Conservation (phyloP, 2,113 vertebrate species). For the Ancistrus triradiatus region DNA sequence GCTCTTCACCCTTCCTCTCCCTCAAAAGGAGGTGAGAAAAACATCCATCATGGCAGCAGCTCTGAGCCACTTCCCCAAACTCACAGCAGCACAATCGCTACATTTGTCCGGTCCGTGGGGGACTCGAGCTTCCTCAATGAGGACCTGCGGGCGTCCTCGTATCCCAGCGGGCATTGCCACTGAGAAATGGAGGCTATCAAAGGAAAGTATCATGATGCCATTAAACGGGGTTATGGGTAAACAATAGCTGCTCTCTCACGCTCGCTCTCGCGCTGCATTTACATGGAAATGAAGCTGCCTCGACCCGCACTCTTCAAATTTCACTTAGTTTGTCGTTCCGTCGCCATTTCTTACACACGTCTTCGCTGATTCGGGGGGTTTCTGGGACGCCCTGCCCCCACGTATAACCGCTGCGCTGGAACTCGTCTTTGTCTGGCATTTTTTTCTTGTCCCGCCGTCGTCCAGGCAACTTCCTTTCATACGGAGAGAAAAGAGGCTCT, state of each 20-base stretch:
- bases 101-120: constrained; percentile 68
- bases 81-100: constrained; percentile 62
- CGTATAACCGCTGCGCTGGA: constrained; percentile 20
- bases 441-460: constrained; percentile 58
- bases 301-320: constrained; percentile 60
- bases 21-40: constrained; percentile 30
- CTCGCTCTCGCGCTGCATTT: constrained; percentile 60
- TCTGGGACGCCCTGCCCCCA: constrained; percentile 31
- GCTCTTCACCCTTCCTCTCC: constrained; percentile 14
- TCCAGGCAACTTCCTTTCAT: constrained; percentile 70
- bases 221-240: constrained; percentile 65
- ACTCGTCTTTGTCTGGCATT: constrained; percentile 52
- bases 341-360: constrained; percentile 39
- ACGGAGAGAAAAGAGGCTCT: constrained; percentile 50
- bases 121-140: constrained; percentile 56
- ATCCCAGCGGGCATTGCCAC: constrained; percentile 61
- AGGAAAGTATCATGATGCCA: constrained; percentile 70
- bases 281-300: constrained; percentile 68
- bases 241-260: constrained; percentile 56
- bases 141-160: constrained; percentile 62
- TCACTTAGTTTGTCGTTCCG: constrained; percentile 57
- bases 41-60: constrained; percentile 27
- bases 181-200: constrained; percentile 72
- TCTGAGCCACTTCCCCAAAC: constrained; percentile 61
- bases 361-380: constrained; percentile 22